Evolutionary conservation across 1,140 invertebrate genomes (phyloP).

Genomic region (Brachionus paranguensis): DNA sequence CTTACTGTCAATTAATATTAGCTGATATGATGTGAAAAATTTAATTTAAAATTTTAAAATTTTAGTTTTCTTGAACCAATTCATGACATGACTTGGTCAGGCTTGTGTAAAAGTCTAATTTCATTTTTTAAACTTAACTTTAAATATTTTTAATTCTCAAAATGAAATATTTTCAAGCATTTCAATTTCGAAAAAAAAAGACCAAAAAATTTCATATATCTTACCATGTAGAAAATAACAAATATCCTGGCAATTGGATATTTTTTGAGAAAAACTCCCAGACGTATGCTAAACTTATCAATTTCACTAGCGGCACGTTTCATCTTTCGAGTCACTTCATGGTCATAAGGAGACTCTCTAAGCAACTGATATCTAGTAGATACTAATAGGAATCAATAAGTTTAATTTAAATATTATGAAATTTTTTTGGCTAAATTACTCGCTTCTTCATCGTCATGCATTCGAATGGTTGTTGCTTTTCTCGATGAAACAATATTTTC

Average conservation of each 20-base stretch:
- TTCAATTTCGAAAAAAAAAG: background rate
- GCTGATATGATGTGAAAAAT: too few relatives aligned
- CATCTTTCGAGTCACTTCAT: slow-evolving; percentile 68
- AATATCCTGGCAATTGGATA: slow-evolving; percentile 74
- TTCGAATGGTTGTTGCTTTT: slow-evolving; percentile 46
- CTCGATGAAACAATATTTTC: slow-evolving; percentile 38
- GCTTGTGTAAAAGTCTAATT: too few relatives aligned
- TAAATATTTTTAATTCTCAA: slow-evolving; percentile 38
- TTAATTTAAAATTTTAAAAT: too few relatives aligned
- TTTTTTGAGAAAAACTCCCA: slow-evolving; percentile 70
- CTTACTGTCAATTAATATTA: too few relatives aligned
- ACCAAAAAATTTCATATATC: slow-evolving; percentile 7
- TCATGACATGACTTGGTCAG: too few relatives aligned
- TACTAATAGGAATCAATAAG: slow-evolving; percentile 42
- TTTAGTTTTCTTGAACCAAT: too few relatives aligned
- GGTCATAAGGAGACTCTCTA: slow-evolving; percentile 70
- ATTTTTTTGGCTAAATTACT: slow-evolving; percentile 41
- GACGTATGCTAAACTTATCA: slow-evolving; percentile 67
- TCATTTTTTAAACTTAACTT: too few relatives aligned
- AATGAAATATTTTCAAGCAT: slow-evolving; percentile 42
- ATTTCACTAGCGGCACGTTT: slow-evolving; percentile 72
- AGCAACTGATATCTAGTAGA: slow-evolving; percentile 66
- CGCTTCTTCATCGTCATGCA: slow-evolving; percentile 48
- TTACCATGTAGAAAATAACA: slow-evolving; percentile 69
- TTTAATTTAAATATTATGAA: too few relatives aligned